Conservation (phyloP, 2,888 invertebrate genomes). For the Rhingia rostrata region DNA sequence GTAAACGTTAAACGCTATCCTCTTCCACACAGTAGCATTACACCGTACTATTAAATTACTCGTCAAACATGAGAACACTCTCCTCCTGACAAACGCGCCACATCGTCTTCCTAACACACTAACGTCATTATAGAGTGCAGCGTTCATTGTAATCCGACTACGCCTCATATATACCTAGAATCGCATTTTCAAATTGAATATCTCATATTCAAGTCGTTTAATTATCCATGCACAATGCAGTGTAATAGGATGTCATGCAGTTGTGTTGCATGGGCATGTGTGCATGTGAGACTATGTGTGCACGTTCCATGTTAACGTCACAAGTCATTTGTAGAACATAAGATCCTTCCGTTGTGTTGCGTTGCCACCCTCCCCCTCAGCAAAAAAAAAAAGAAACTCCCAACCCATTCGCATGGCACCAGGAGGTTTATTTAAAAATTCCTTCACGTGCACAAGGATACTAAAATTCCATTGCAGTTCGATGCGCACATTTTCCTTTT, state of each 20-base stretch:
- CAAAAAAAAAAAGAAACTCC: too few species aligned
- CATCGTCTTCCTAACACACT: conserved; percentile 28
- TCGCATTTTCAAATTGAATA: conserved; percentile 69
- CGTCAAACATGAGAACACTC: background rate
- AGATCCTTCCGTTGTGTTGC: conserved; percentile 66
- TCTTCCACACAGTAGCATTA: background rate
- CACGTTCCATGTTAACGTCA: conserved; percentile 69
- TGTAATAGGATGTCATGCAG: conserved; percentile 12
- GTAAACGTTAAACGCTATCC: background rate
- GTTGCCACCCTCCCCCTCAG: background rate
- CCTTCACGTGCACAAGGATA: conserved; percentile 73
- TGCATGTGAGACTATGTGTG: conserved; percentile 11
- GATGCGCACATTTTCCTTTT: conserved; percentile 70
- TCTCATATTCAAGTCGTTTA: conserved; percentile 69
- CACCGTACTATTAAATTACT: background rate
- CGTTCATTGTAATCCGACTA: conserved; percentile 54
- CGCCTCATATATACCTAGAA: conserved; percentile 44
- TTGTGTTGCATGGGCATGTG: background rate
- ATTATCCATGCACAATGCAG: conserved; percentile 72
- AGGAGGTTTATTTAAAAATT: conserved; percentile 67
- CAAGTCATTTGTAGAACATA: conserved; percentile 72
- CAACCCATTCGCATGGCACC: background rate
- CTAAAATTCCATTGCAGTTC: conserved; percentile 73
- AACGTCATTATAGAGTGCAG: conserved; percentile 23
- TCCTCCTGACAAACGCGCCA: background rate